Evolutionary conservation across 2,797 vertebrate species (phyloP), one percentile per base, ranked within the genome.

Genomic region (Myiothlypis chrysogaster): DNA sequence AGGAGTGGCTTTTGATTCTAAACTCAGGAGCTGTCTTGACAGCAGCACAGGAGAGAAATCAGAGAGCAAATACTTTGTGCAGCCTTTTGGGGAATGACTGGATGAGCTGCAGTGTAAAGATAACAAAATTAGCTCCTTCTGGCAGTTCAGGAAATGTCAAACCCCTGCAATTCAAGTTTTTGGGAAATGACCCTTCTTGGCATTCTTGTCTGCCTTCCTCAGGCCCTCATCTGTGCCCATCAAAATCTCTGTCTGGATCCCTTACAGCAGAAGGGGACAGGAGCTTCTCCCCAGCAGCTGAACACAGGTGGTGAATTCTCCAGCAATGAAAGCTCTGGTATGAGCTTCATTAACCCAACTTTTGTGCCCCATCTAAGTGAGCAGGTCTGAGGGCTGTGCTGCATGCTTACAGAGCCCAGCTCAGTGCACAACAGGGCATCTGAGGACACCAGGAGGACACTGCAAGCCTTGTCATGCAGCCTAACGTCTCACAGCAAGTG

Each of bases 401-500:
- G 41, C 28, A 1, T 35, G 50, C 32, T 41, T 32, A 16, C 32
- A 79, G 72, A 75, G 53, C 46, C 39, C 61, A 39, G 79, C 75
- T 94, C 83, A 35, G 37, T 21, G 9, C 3, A 9, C 65, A 83
- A 5, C 72, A 78, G 83, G 94, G 90, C 88, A 91, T 79, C 63
- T 1, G 8, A 94, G 96, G 93, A 95, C 94, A 25, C 12, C 10
- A 7, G 75, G 71, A 95, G 72, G 46, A 95, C 89, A 95, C 78
- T 34, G 82, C 68, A 85, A 83, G 79, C 76, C 87, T 95, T 95
- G 94, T 96, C 87, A 35, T 43, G 8, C 64, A 80, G 82, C 66
- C 79, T 65, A 5, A 88, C 79, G 44, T 96, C 90, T 82, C 63
- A 53, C 69, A 95, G 89, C 76, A 90, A 95, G 89, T 75, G 82